phyloP scores from a whole-genome alignment of 2,797 vertebrate species.

The Sebastes jordani region DNA sequence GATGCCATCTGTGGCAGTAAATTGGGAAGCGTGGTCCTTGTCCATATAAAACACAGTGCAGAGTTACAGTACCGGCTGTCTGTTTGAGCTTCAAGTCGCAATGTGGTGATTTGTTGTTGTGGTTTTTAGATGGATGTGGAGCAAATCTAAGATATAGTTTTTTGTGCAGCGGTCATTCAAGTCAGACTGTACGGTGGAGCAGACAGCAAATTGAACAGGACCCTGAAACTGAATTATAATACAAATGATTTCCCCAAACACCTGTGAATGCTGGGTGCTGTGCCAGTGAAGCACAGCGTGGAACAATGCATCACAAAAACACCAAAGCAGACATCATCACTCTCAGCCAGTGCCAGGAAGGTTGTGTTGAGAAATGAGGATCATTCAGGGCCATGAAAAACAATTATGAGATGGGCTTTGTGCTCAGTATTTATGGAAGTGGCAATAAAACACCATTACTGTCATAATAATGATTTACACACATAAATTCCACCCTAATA shows the following conservation, averaged over 20 bases:
- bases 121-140: neutral
- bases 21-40: conserved; percentile 2
- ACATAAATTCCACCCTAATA: conserved; percentile 7
- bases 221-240: conserved; percentile 45
- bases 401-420: conserved; percentile 40
- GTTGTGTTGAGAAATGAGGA: conserved; percentile 68
- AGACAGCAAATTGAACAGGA: conserved; percentile 37
- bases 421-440: conserved; percentile 48
- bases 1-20: conserved; percentile 4
- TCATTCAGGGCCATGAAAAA: conserved; percentile 55
- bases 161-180: conserved; percentile 18
- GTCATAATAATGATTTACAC: conserved; percentile 49
- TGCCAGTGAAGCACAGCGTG: conserved; percentile 33
- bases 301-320: conserved; percentile 57
- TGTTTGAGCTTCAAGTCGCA: conserved; percentile 9
- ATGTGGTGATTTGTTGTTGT: conserved; percentile 15
- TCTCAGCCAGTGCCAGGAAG: conserved; percentile 48
- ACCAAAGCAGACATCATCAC: conserved; percentile 53
- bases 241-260: conserved; percentile 61
- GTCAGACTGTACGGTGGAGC: conserved; percentile 3
- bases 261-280: conserved; percentile 47
- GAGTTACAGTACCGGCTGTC: neutral
- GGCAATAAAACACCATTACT: conserved; percentile 51
- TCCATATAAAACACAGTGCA: neutral
- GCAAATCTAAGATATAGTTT: conserved; percentile 4